Evolutionary conservation across 2,888 invertebrate species (phyloP).

Genomic region (Conus canariensis): DNA sequence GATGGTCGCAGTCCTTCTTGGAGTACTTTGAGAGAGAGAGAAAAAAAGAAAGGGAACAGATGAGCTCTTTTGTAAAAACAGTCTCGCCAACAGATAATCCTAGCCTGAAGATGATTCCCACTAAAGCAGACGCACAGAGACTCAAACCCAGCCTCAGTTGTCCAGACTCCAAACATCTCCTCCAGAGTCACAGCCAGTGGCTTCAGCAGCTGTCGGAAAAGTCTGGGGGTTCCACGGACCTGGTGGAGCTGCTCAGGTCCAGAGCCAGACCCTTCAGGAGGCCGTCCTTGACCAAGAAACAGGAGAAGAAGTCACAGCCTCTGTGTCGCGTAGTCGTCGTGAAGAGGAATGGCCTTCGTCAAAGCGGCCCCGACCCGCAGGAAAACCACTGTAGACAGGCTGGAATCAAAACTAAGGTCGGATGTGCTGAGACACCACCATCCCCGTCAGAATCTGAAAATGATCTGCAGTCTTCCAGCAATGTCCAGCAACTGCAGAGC

Average conservation of each 20-base stretch:
- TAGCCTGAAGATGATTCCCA: not conserved
- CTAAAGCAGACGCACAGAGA: not conserved
- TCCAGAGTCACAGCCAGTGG: conserved; percentile 4
- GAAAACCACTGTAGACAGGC: not conserved
- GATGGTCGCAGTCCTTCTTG: not conserved
- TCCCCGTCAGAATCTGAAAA: not conserved
- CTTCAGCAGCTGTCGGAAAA: not conserved
- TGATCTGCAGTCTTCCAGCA: not conserved
- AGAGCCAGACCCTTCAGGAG: conserved; percentile 2
- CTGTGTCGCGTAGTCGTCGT: not conserved
- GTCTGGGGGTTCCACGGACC: not conserved
- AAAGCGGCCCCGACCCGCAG: not conserved
- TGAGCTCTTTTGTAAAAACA: not conserved
- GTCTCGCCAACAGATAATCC: not conserved
- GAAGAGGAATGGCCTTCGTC: not conserved
- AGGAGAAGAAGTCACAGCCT: not conserved
- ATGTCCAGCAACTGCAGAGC: not conserved
- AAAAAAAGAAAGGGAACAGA: too few species aligned
- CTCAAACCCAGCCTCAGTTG: not conserved
- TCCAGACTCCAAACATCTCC: not conserved
- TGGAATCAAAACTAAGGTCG: not conserved
- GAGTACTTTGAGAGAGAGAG: too few species aligned
- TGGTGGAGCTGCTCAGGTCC: not conserved
- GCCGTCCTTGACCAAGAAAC: not conserved
- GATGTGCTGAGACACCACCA: not conserved